Evolutionary conservation across 2,797 vertebrate genomes (phyloP).

Genomic region (Pantherophis alleghaniensis): DNA sequence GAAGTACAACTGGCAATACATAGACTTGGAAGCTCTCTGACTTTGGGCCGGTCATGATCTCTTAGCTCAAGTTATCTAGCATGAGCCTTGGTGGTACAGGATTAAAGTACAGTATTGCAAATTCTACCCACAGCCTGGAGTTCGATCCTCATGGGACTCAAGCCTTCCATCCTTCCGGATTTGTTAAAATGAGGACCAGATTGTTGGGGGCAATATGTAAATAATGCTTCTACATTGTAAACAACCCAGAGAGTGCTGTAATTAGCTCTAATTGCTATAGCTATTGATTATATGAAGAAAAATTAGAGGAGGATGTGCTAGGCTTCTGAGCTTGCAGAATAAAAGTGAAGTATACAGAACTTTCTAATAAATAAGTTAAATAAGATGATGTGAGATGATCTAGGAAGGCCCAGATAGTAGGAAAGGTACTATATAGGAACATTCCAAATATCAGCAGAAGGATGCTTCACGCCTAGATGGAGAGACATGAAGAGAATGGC

Average conservation of each 20-base stretch:
- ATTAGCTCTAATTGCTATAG: not conserved
- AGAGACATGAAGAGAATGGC: not conserved
- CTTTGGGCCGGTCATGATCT: not conserved
- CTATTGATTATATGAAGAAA: not conserved
- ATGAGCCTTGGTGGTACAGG: not conserved
- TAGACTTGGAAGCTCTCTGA: not conserved
- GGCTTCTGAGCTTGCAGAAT: not conserved
- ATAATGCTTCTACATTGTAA: not conserved
- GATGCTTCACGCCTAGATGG: not conserved
- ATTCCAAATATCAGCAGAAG: not conserved
- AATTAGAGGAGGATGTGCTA: not conserved
- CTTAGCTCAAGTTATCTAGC: not conserved
- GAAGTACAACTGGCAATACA: not conserved
- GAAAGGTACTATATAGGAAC: not conserved
- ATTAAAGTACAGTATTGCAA: not conserved
- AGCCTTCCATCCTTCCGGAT: not conserved
- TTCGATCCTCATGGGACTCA: not conserved
- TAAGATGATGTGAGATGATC: not conserved
- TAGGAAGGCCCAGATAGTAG: not conserved
- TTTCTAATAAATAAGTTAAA: not conserved
- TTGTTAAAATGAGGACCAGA: not conserved
- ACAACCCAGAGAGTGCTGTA: not conserved
- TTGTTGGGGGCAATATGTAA: not conserved
- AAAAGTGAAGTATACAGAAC: not conserved
- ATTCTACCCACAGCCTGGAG: not conserved